Conservation (phyloP, 2,113 vertebrate genomes). For the Leptobrachium leishanense region DNA sequence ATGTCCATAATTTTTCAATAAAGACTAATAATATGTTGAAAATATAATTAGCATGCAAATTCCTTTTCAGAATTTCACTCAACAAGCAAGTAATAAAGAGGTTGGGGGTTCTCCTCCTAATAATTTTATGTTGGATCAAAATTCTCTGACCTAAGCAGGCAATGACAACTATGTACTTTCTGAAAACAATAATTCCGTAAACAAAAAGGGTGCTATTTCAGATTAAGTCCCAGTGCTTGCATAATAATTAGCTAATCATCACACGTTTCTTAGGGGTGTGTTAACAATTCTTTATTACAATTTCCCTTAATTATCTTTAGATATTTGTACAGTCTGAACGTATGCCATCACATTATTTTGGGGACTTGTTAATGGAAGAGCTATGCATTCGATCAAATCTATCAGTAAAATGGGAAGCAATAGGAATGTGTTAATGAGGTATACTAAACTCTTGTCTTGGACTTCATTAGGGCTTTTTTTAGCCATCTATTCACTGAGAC, state of each 20-base stretch:
- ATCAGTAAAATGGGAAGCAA: constrained; percentile 1
- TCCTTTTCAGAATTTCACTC: no score
- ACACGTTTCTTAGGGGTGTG: constrained; percentile 19
- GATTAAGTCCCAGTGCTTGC: constrained; percentile 26
- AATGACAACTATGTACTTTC: background rate
- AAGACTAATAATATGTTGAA: no score
- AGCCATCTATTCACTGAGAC: background rate
- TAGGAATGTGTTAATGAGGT: constrained; percentile 26
- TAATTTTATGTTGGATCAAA: no score
- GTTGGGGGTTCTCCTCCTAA: no score
- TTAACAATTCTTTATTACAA: constrained; percentile 29
- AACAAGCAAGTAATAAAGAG: no score
- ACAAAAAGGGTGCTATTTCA: constrained; percentile 3
- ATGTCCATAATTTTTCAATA: no score
- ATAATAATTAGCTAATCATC: constrained; percentile 44
- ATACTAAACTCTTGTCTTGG: background rate
- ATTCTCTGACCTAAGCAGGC: background rate
- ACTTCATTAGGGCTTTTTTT: background rate
- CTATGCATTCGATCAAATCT: constrained; percentile 26
- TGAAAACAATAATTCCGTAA: background rate
- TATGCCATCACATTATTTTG: constrained; percentile 44
- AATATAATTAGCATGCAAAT: no score
- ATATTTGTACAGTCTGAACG: constrained; percentile 32
- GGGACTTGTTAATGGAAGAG: constrained; percentile 39
- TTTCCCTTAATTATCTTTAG: constrained; percentile 32